Evolutionary conservation across 2,113 vertebrate species (phyloP), one percentile per base, ranked within the genome.

Genomic region (Trochalopteron elliotii): DNA sequence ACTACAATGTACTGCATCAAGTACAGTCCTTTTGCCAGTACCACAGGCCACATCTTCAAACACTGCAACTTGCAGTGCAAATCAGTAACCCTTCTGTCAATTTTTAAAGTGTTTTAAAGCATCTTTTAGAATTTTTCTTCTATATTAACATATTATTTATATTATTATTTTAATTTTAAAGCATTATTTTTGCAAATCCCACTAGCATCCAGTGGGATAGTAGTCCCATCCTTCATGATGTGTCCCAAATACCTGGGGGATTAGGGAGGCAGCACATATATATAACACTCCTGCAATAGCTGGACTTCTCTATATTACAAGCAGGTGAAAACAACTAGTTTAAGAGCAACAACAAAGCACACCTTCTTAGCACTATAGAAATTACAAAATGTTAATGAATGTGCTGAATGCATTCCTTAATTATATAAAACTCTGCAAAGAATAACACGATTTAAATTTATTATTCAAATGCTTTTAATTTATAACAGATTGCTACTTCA

Each of bases 401-500:
- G 22, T 56, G 84, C 61, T 89, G 79, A 92, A 93, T 61, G 71
- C 53, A 10, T 84, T 95, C 55, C 76, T 97, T 97, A 96, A 97
- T 97, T 96, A 96, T 28, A 96, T 77, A 95, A 97, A 97, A 97
- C 39, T 45, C 95, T 95, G 83, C 90, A 96, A 98, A 98, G 89
- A 97, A 98, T 96, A 98, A 91, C 72, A 84, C 45, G 45, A 92
- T 96, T 97, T 92, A 97, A 96, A 98, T 97, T 95, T 97, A 89
- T 93, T 97, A 97, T 97, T 97, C 96, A 97, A 97, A 98, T 97
- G 49, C 79, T 93, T 95, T 96, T 98, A 97, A 98, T 98, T 98
- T 97, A 95, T 97, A 96, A 98, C 95, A 97, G 98, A 98, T 97
- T 97, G 97, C 96, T 97, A 95, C 97, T 97, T 97, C 97, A 97